Evolutionary conservation across 2,797 vertebrate genomes (phyloP).

Genomic region (Sciurus carolinensis): DNA sequence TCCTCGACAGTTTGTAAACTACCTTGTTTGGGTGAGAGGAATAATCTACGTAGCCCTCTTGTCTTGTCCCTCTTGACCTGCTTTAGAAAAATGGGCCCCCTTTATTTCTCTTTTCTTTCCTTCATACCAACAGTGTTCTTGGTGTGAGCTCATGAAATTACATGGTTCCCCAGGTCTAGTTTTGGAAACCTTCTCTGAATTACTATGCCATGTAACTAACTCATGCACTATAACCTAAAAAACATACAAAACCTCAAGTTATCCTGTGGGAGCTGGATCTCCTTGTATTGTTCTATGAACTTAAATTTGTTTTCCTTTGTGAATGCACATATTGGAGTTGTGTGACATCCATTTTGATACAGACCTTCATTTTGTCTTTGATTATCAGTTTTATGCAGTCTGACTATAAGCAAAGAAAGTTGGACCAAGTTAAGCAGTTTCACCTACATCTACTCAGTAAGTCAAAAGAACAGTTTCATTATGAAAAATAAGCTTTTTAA

Average conservation of each 20-base stretch:
- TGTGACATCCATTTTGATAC: conserved; percentile 46
- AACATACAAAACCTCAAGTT: neutral
- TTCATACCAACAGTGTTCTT: neutral
- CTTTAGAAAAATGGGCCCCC: neutral
- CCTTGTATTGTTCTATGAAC: conserved; percentile 29
- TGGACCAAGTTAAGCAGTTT: conserved; percentile 36
- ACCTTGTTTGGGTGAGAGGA: neutral
- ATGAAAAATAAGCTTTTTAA: conserved; percentile 58
- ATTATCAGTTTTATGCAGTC: conserved; percentile 37
- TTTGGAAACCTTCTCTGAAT: conserved; percentile 51
- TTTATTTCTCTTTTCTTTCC: neutral
- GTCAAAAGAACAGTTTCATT: conserved; percentile 46
- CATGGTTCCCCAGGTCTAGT: conserved; percentile 23
- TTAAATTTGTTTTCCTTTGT: conserved; percentile 54
- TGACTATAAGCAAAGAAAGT: conserved; percentile 42
- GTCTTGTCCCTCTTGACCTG: neutral
- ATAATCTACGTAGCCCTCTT: neutral
- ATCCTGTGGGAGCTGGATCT: neutral
- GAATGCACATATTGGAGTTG: conserved; percentile 23
- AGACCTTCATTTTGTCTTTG: conserved; percentile 35
- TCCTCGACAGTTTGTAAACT: neutral
- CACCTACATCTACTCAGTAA: neutral
- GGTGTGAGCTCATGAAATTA: conserved; percentile 56
- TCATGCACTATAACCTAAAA: conserved; percentile 30
- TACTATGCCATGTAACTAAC: neutral